phyloP scores from a whole-genome alignment of 2,797 vertebrate species.

The Limosa lapponica region DNA sequence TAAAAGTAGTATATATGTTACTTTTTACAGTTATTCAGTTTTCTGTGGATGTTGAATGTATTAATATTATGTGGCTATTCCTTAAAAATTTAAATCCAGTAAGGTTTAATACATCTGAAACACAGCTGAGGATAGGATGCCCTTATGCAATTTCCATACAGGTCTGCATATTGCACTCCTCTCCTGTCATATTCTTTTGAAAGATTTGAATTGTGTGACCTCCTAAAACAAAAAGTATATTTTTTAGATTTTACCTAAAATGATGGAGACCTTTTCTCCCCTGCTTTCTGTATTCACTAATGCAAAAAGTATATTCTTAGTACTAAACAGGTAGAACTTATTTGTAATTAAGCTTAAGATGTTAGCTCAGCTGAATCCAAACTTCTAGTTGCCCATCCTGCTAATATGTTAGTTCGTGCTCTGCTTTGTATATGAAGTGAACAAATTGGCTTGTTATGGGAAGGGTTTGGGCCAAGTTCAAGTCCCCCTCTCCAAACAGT shows the following conservation, averaged over 20 bases:
- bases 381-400: not conserved
- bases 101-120: not conserved
- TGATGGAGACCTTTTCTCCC: not conserved
- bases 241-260: not conserved
- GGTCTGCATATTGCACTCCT: not conserved
- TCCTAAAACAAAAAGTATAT: not conserved
- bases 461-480: not conserved
- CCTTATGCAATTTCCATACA: not conserved
- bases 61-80: not conserved
- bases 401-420: not conserved
- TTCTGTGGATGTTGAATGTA: not conserved
- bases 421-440: not conserved
- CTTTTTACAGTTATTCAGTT: not conserved
- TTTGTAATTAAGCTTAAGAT: not conserved
- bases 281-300: not conserved
- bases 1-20: slow-evolving; percentile 37
- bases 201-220: not conserved
- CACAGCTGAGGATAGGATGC: not conserved
- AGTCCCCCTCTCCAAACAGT: not conserved
- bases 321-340: not conserved
- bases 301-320: not conserved
- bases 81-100: not conserved
- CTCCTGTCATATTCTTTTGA: not conserved
- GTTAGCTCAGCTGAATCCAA: not conserved
- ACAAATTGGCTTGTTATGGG: not conserved